Evolutionary conservation across 2,888 invertebrate genomes (phyloP), one percentile per base, ranked within the genome.

Genomic region (Caenorhabditis japonica): DNA sequence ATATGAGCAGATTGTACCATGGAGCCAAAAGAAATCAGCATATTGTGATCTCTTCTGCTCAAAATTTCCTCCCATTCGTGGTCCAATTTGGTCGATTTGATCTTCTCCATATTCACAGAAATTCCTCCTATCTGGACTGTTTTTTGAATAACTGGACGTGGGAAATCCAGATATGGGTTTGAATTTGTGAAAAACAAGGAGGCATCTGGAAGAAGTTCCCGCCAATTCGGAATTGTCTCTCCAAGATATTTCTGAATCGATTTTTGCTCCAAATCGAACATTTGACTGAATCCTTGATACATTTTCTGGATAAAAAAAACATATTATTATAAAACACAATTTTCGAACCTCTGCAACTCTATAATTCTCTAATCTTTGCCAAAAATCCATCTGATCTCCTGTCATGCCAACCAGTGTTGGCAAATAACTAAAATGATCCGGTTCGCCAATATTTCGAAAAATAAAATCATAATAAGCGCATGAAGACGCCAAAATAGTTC

Each of bases 81-180:
- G n/a, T 44, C 12, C 19, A 60, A 8, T 27, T 60, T 34, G 4
- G 43, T 25, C 0, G 44, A 39, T 41, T 33, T 36, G 13, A 69
- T 59, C 34, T 59, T 59, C 19, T 58, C 34, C 13, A 51, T 46
- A 10, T 74, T 44, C 15, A 75, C 71, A 1, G 73, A 60, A 12
- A 77, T 75, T 41, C 77, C 77, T 21, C 73, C 77, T 27, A 77
- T 73, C 34, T 68, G 69, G 23, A 77, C 49, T 2, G 70, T 73
- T 34, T 77, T 77, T 41, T 56, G 70, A 17, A 69, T 25, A 13
- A 51, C 17, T 21, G 70, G 58, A 8, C 75, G 39, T 12, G 77
- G 72, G 51, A 75, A 77, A 34, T 77, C 70, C 13, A 77, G 25
- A 43, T 71, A 75, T 19, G 75, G 75, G 56, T 69, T 77, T 1